phyloP scores from a whole-genome alignment of 35 echinoderm and acorn worm genomes.

The Anneissia japonica region DNA sequence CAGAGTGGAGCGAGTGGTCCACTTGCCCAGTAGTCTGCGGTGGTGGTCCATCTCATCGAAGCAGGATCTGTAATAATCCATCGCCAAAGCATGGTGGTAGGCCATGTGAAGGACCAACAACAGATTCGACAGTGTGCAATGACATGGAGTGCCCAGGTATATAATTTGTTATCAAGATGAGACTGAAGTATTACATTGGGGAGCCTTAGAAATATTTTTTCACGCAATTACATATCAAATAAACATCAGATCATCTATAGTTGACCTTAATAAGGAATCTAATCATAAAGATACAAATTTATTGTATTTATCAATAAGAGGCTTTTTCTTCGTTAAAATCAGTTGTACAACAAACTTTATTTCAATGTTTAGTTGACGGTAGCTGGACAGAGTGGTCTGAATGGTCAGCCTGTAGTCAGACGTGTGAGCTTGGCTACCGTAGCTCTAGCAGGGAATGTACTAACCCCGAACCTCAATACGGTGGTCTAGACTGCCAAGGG shows the following conservation, averaged over 20 bases:
- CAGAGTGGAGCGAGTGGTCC: conserved; percentile 43
- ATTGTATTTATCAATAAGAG: no score
- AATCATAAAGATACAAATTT: not conserved
- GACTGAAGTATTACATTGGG: not conserved
- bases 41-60: conserved; percentile 47
- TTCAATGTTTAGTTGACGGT: conserved; percentile 45
- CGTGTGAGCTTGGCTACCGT: conserved; percentile 38
- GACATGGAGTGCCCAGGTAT: conserved; percentile 50
- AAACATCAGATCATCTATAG: not conserved
- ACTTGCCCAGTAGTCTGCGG: conserved; percentile 48
- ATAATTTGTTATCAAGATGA: not conserved
- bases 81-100: conserved; percentile 40
- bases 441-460: conserved; percentile 27
- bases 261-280: not conserved
- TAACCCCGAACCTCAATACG: conserved; percentile 47
- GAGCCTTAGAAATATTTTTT: not conserved
- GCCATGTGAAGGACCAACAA: conserved; percentile 21
- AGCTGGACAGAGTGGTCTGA: conserved; percentile 50
- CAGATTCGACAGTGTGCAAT: conserved; percentile 41
- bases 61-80: conserved; percentile 50
- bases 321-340: no score
- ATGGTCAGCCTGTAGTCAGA: conserved; percentile 44
- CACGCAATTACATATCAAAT: not conserved
- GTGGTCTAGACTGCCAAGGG: conserved; percentile 30
- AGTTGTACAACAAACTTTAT: no score